Evolutionary conservation across 2,113 vertebrate genomes (phyloP).

Genomic region (Dissostichus mawsoni): DNA sequence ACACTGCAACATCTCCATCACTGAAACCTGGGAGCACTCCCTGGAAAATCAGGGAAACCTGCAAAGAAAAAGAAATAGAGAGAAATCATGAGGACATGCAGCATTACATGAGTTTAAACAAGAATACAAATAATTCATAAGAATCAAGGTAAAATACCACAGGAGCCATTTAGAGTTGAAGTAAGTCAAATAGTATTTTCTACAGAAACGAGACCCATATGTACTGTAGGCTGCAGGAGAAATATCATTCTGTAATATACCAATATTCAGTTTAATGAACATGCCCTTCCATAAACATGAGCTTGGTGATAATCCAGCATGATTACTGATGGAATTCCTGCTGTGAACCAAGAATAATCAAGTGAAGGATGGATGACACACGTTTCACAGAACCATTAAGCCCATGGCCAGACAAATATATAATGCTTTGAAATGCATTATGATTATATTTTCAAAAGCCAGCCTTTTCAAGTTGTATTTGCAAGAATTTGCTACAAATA

Average conservation of each 20-base stretch:
- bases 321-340: slow-evolving; percentile 42
- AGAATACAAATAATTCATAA: slow-evolving; percentile 6
- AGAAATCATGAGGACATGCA: slow-evolving; percentile 15
- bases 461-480: background rate
- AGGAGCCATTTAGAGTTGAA: background rate
- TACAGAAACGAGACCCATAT: background rate
- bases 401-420: background rate
- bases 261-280: slow-evolving; percentile 7
- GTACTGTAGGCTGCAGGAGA: background rate
- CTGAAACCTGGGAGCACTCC: slow-evolving; percentile 77
- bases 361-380: slow-evolving; percentile 15
- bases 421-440: slow-evolving; percentile 3
- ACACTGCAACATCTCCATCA: slow-evolving; percentile 98
- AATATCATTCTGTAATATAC: slow-evolving; percentile 8
- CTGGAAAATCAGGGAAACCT: slow-evolving; percentile 95
- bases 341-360: slow-evolving; percentile 55
- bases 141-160: background rate
- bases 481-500: background rate
- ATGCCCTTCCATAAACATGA: slow-evolving; percentile 36
- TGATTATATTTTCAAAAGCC: slow-evolving; percentile 9
- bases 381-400: slow-evolving; percentile 17
- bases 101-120: background rate
- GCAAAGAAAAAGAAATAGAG: slow-evolving; percentile 4
- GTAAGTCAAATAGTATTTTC: slow-evolving; percentile 12
- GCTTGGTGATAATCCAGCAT: slow-evolving; percentile 33